phyloP scores from a whole-genome alignment of 2,113 vertebrate genomes.

The Oreochromis aureus region DNA sequence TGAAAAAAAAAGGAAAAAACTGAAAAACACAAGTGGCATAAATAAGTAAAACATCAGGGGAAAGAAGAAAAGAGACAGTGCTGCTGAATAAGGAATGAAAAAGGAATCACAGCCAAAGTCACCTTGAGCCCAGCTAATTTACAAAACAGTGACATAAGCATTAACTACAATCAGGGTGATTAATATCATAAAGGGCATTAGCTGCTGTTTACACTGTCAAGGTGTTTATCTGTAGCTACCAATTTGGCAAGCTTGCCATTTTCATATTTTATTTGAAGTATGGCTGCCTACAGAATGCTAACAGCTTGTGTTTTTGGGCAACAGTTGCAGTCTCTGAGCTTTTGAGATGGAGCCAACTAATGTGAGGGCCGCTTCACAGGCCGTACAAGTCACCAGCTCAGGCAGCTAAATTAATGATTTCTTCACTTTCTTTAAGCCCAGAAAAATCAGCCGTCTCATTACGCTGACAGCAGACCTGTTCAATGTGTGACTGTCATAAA shows the following conservation, averaged over 20 bases:
- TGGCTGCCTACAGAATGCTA: not conserved
- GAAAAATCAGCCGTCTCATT: slow-evolving; percentile 12
- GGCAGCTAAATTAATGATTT: slow-evolving; percentile 4
- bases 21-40: slow-evolving; percentile 41
- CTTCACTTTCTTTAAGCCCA: not conserved
- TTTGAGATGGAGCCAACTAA: slow-evolving; percentile 19
- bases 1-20: not conserved
- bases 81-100: not conserved
- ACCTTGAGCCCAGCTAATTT: slow-evolving; percentile 58
- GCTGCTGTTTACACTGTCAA: slow-evolving; percentile 27
- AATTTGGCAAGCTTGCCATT: slow-evolving; percentile 7
- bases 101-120: slow-evolving; percentile 48
- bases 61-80: not conserved
- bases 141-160: slow-evolving; percentile 18
- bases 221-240: slow-evolving; percentile 18
- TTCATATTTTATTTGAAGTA: not conserved
- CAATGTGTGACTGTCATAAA: not conserved
- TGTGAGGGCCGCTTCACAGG: not conserved
- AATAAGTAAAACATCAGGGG: slow-evolving; percentile 54
- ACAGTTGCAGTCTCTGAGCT: not conserved
- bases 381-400: not conserved
- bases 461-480: slow-evolving; percentile 2
- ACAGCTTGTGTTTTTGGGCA: slow-evolving; percentile 14
- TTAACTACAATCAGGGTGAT: slow-evolving; percentile 13
- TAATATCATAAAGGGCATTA: slow-evolving; percentile 20